Conservation (phyloP, 1,140 invertebrate species). For the Ips typographus region DNA sequence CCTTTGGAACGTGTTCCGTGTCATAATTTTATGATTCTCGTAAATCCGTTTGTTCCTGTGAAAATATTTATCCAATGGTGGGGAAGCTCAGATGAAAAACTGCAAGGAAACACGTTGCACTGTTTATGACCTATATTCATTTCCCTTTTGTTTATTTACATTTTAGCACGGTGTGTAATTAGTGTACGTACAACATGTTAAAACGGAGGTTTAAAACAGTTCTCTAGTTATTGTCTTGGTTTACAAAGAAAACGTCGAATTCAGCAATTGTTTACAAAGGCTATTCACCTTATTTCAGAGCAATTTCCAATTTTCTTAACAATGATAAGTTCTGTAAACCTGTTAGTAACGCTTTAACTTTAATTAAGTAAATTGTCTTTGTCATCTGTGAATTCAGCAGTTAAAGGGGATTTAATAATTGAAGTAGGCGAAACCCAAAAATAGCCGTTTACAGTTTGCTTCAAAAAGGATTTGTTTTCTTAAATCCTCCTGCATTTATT, state of each 20-base stretch:
- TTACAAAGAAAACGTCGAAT: too few species aligned
- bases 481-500: too few species aligned
- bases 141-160: constrained; percentile 1
- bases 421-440: constrained; percentile 8
- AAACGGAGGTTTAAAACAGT: neutral
- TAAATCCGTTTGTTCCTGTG: constrained; percentile 5
- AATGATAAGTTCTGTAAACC: constrained; percentile 8
- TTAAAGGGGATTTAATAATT: neutral
- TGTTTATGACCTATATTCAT: constrained; percentile 5
- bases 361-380: constrained; percentile 13
- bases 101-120: neutral
- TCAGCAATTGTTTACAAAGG: neutral
- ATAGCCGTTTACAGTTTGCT: constrained; percentile 1
- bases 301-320: constrained; percentile 17
- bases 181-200: neutral
- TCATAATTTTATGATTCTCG: constrained; percentile 15
- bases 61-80: constrained; percentile 6
- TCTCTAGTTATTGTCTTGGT: too few species aligned
- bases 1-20: constrained; percentile 10
- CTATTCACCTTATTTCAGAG: neutral
- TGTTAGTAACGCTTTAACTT: neutral
- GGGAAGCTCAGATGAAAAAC: neutral
- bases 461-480: neutral
- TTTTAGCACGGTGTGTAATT: neutral
- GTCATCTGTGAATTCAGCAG: constrained; percentile 7